Base-by-base conservation (phyloP, 2,113 vertebrate genomes). In the Lethenteron camtschaticum region DNA sequence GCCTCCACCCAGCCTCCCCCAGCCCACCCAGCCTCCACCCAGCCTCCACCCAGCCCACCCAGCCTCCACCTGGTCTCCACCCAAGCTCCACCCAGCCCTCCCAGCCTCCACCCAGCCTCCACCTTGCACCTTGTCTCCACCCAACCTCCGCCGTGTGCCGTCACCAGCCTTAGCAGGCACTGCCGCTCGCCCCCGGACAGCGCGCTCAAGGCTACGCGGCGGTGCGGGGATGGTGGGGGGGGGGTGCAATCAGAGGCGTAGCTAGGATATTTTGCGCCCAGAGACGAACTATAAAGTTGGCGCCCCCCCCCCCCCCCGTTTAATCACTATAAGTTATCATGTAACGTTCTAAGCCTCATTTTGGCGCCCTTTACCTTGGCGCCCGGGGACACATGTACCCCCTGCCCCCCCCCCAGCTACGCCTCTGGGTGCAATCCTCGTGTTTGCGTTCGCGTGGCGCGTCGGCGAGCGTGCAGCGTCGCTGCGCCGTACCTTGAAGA, bases 401-500 rank as follows among this genome's bases (percentile, higher is more conserved):
- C 18, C 18, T 20, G 18, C 18, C 18, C 18, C 18, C 18, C 18
- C 18, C 18, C 18, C 18, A 20, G 18, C 18, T 20, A 20, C 18
- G 18, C 18, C 18, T 20, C 18, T 20, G 18, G 20, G 20, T 24
- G 20, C 20, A 3, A 24, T 24, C 20, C 3, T 24, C 20, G 20
- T 24, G 2, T 24, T 24, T 24, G 20, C 20, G 20, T 2, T 24
- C 20, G 9, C n/a, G n/a, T n/a, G n/a, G n/a, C n/a, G n/a, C n/a
- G n/a, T n/a, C n/a, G n/a, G n/a, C n/a, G n/a, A n/a, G n/a, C n/a
- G n/a, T n/a, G 12, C 24, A 9, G 18, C n/a, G 10, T 55, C 60
- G 58, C 71, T 56, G 57, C 11, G 55, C 71, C 77, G 74, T 72
- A 90, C 89, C 86, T 90, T 92, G 77, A 92, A 92, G 41, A 88